phyloP scores from a whole-genome alignment of 1,140 invertebrate genomes.

The Drosophila ficusphila region DNA sequence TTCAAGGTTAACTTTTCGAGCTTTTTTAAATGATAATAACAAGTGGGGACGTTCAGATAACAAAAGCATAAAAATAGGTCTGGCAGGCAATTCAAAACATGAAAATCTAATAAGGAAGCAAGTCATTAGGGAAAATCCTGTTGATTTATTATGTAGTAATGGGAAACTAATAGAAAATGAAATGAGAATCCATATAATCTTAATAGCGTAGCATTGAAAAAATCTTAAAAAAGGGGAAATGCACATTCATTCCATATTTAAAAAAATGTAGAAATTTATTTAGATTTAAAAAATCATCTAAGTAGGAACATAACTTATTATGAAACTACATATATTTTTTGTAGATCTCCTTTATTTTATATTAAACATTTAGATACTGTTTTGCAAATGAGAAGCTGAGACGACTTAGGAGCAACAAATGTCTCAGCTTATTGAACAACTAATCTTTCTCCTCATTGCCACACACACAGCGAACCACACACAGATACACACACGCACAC shows the following conservation, averaged over 20 bases:
- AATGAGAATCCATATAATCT: no score
- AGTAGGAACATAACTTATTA: no score
- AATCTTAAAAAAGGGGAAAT: not conserved
- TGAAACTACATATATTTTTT: no score
- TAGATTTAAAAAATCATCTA: no score
- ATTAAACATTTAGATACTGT: not conserved
- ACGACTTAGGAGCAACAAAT: not conserved
- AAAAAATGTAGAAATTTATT: no score
- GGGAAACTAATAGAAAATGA: not conserved
- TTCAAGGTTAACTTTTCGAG: not conserved
- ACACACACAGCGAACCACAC: not conserved
- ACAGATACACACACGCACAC: constrained; percentile 26
- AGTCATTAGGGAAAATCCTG: not conserved
- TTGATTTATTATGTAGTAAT: not conserved
- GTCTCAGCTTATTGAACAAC: not conserved
- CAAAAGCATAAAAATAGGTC: not conserved
- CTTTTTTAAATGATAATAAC: not conserved
- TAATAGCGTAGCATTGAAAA: not conserved
- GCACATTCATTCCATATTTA: no score
- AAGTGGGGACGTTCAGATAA: constrained; percentile 8
- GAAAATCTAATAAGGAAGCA: not conserved
- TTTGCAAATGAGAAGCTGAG: not conserved
- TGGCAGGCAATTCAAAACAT: not conserved
- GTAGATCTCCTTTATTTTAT: not conserved
- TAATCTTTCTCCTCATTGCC: not conserved